Evolutionary conservation across 1,140 invertebrate species (phyloP), one percentile per base, ranked within the genome.

Genomic region (Pseudomyrmex concolor): DNA sequence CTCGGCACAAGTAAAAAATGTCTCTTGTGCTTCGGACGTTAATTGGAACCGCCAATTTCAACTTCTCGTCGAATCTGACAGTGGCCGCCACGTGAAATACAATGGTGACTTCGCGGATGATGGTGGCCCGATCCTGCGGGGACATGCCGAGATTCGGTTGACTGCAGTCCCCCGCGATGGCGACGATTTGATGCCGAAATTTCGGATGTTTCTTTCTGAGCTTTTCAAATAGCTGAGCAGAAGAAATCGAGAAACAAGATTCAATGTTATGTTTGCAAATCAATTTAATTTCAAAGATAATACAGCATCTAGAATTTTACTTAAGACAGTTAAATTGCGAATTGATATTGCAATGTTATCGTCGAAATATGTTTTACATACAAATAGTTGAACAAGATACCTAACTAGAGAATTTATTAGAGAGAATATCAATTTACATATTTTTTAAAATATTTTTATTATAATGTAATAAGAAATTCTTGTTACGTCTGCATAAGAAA

Each of bases 71-170:
- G 82, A 97, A 97, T 86, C 95, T 95, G 0, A 97, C 96, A 0
- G 96, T 97, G 0, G 96, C 96, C 0, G 96, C 96, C 0, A 95
- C 95, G 83, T 97, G 96, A 91, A 97, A 96, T n/a, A 96, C 95
- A 55, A 96, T 94, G 64, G 96, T 95, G 4, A 98, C 96, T 92
- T 97, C 95, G 1, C 96, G 94, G 13, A 91, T 88, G 2, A 96
- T 89, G 17, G 86, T 91, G 48, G 90, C 84, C 60, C 92, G 90
- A 71, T 96, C 95, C 2, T 87, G 84, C 0, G 91, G 50, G 1
- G 93, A 94, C 2, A 96, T 92, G 0, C 95, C 95, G 7, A 96
- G 90, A 15, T 91, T 92, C 15, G 94, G 92, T 17, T 90, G 77
- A 12, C 93, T 92, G 54, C 95, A 95, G 60, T 96, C 95, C 1